phyloP scores from a whole-genome alignment of 35 echinoderm and acorn worm genomes.

The Diadema setosum region DNA sequence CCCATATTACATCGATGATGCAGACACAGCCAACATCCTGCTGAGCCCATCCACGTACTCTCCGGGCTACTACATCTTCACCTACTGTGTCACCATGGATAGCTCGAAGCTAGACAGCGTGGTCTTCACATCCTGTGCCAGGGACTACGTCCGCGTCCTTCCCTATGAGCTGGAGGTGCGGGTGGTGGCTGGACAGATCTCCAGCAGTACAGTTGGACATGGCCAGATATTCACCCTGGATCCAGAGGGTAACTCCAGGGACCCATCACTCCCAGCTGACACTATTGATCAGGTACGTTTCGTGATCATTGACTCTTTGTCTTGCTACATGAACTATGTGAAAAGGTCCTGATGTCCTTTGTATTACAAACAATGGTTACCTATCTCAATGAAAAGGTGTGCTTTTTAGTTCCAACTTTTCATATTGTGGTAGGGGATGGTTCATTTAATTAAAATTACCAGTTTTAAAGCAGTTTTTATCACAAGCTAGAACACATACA shows the following conservation, averaged over 20 bases:
- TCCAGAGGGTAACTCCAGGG: conserved; percentile 11
- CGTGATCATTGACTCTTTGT: no score
- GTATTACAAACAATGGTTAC: no score
- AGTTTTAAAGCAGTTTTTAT: no score
- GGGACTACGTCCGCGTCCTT: conserved; percentile 9
- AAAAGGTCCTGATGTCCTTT: no score
- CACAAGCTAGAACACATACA: no score
- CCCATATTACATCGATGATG: neutral
- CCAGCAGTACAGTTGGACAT: conserved; percentile 4
- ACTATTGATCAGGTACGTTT: conserved; percentile 32
- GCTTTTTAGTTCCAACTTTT: no score
- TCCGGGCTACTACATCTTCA: conserved; percentile 23
- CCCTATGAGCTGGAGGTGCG: neutral
- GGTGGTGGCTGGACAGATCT: conserved; percentile 25
- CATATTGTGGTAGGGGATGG: no score
- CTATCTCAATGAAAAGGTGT: no score
- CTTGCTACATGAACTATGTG: no score
- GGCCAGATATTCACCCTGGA: neutral
- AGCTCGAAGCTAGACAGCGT: neutral
- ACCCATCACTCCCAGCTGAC: neutral
- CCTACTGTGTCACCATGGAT: conserved; percentile 27
- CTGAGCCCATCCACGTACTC: neutral
- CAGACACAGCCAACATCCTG: conserved; percentile 25
- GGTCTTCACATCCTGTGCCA: neutral
- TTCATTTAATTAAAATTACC: no score